Percentiles rank a stretch among this genome's conserved stretches.
Conservation (phyloP, 2,888 invertebrate genomes). For the Volucella zonaria region DNA sequence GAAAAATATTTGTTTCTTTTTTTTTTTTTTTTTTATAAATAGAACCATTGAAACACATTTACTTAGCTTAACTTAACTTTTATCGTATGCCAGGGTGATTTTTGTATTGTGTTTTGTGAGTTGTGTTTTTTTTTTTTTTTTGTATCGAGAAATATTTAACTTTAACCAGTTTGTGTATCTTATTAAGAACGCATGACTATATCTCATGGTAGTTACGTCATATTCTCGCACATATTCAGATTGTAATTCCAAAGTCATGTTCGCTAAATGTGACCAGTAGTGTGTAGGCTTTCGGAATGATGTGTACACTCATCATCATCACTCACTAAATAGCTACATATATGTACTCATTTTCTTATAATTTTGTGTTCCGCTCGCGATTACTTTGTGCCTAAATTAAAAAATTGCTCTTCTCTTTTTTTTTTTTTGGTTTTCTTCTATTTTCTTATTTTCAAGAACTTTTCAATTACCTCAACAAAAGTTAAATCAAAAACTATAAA, state of each 20-base stretch:
- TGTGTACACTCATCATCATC: constrained; percentile 3
- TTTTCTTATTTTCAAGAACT: neutral
- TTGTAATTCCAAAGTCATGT: constrained; percentile 27
- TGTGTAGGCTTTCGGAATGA: constrained; percentile 7
- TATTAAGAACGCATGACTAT: neutral
- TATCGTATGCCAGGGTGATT: neutral
- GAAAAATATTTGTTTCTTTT: no score
- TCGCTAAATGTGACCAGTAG: constrained; percentile 10
- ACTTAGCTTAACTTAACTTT: neutral
- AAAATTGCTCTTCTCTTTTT: no score
- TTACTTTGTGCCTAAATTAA: no score
- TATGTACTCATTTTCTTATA: neutral
- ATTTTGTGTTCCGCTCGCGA: no score
- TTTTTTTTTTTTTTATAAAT: no score
- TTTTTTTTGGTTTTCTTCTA: no score
- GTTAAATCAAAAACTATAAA: neutral
- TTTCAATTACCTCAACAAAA: neutral
- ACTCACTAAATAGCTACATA: constrained; percentile 2
- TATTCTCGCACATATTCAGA: constrained; percentile 17
- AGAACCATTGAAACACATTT: no score
- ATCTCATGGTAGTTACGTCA: constrained; percentile 14
- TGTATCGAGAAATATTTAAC: constrained; percentile 7
- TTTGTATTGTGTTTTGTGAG: neutral
- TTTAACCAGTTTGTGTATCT: constrained; percentile 27
- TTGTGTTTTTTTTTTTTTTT: no score